Evolutionary conservation across 2,797 vertebrate genomes (phyloP).

Genomic region (Bufotes viridis): DNA sequence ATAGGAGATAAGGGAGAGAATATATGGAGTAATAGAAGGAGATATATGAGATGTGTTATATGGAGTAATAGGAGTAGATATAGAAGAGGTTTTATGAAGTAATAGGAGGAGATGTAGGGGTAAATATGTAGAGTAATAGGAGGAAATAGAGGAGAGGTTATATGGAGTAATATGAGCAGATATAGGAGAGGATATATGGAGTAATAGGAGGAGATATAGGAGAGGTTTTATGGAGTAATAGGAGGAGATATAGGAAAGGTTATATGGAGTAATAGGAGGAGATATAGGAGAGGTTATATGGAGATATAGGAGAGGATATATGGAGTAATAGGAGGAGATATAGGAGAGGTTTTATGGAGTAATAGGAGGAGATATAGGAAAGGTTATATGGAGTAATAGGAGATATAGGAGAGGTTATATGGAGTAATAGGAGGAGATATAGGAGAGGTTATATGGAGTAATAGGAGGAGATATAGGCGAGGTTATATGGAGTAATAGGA

Average conservation of each 20-base stretch:
- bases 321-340: constrained; percentile 17
- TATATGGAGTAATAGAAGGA: constrained; percentile 39
- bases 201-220: constrained; percentile 41
- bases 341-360: constrained; percentile 6
- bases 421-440: constrained; percentile 3
- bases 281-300: constrained; percentile 15
- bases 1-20: constrained; percentile 26
- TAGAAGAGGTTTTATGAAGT: constrained; percentile 32
- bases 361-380: not conserved
- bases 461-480: not conserved
- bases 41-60: constrained; percentile 20
- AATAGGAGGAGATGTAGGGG: constrained; percentile 41
- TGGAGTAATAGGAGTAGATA: constrained; percentile 40
- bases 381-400: not conserved
- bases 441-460: not conserved
- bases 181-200: constrained; percentile 38
- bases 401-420: not conserved
- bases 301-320: constrained; percentile 18
- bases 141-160: constrained; percentile 29
- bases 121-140: constrained; percentile 32
- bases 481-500: not conserved
- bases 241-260: constrained; percentile 18
- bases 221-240: constrained; percentile 34
- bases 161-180: constrained; percentile 24
- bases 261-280: constrained; percentile 33